Evolutionary conservation across 2,113 vertebrate species (phyloP).

Genomic region (Vanacampus margaritifer): DNA sequence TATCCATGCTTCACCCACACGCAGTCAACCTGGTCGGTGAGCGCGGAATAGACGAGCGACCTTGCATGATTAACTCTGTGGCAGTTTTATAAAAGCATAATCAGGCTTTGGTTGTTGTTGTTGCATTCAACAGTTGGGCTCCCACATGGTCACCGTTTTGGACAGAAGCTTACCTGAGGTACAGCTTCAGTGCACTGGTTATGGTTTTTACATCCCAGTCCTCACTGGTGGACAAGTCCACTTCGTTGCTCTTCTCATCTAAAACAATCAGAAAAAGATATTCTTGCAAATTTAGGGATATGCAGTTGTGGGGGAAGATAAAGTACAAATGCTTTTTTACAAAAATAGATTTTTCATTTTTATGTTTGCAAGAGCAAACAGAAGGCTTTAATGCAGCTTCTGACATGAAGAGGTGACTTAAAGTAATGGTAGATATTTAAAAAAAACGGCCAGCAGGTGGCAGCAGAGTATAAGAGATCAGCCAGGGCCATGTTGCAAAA

Average conservation of each 20-base stretch:
- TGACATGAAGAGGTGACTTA: too few relatives aligned
- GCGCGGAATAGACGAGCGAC: slow-evolving; percentile 25
- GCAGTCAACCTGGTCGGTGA: slow-evolving; percentile 32
- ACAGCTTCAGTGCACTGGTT: slow-evolving; percentile 92
- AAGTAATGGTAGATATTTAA: too few relatives aligned
- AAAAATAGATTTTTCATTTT: too few relatives aligned
- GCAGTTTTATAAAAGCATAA: slow-evolving; percentile 17
- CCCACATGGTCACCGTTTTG: background rate
- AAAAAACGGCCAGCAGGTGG: too few relatives aligned
- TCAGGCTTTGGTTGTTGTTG: slow-evolving; percentile 2
- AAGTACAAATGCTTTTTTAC: too few relatives aligned
- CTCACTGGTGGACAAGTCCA: slow-evolving; percentile 81
- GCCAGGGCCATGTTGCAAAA: too few relatives aligned
- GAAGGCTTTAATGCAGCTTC: too few relatives aligned
- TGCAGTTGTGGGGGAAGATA: background rate
- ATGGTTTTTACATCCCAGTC: slow-evolving; percentile 98
- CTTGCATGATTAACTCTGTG: slow-evolving; percentile 40
- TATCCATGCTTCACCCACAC: slow-evolving; percentile 39
- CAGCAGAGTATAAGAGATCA: too few relatives aligned
- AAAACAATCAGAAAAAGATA: slow-evolving; percentile 16
- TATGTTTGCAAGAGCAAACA: too few relatives aligned
- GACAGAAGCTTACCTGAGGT: slow-evolving; percentile 81
- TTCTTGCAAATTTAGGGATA: background rate
- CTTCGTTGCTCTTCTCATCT: slow-evolving; percentile 86
- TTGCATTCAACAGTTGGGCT: background rate